Conservation (phyloP, 2,888 invertebrate genomes). For the Crioceris asparagi region DNA sequence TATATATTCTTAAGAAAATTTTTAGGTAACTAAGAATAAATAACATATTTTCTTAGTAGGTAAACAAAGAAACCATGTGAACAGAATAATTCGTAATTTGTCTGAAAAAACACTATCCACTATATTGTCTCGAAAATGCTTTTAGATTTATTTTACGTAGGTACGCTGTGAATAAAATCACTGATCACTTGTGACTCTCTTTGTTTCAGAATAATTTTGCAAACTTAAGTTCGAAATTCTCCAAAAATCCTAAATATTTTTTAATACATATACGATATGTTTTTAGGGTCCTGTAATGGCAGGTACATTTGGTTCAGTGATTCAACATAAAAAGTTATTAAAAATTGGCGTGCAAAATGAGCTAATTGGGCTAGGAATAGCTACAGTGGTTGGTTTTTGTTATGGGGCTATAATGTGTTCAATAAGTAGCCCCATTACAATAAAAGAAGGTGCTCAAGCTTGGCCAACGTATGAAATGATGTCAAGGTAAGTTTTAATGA, state of each 20-base stretch:
- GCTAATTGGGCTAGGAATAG: slow-evolving; percentile 53
- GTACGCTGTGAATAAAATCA: no score
- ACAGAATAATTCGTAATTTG: no score
- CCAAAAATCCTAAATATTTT: background rate
- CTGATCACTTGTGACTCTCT: no score
- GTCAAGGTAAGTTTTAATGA: slow-evolving; percentile 40
- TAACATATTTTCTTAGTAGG: no score
- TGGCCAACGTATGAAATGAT: slow-evolving; percentile 60
- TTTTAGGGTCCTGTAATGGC: slow-evolving; percentile 66
- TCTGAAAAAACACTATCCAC: no score
- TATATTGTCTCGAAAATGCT: no score
- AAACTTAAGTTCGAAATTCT: no score
- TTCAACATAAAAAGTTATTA: slow-evolving; percentile 51
- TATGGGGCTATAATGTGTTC: slow-evolving; percentile 53
- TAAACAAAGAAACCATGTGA: no score
- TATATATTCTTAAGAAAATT: no score
- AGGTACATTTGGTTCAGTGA: slow-evolving; percentile 62
- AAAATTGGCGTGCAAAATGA: slow-evolving; percentile 57
- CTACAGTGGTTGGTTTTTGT: slow-evolving; percentile 55
- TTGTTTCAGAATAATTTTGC: no score
- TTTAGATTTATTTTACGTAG: no score
- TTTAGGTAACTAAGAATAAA: no score
- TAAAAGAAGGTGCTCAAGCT: slow-evolving; percentile 38
- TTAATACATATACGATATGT: slow-evolving; percentile 1
- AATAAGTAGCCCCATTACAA: slow-evolving; percentile 41